Percentiles rank a stretch among this genome's conserved stretches.
Evolutionary conservation across 35 echinoderm and acorn worm species (phyloP).

Genomic region (Anneissia japonica): DNA sequence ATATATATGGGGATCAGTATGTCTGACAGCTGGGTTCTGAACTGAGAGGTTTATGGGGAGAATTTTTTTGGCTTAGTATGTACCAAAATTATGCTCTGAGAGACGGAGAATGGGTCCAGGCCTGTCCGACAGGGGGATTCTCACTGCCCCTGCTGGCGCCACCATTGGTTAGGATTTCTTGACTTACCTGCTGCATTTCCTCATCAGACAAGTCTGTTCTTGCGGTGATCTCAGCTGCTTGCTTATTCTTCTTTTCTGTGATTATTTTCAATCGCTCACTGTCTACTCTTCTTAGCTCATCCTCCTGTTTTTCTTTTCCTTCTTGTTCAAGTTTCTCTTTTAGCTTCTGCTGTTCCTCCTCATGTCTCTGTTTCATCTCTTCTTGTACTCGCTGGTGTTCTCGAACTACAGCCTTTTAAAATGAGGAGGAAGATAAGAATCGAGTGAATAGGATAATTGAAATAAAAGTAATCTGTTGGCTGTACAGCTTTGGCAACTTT

Average conservation of each 20-base stretch:
- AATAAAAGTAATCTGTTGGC: too few species aligned
- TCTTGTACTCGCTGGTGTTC: constrained; percentile 86
- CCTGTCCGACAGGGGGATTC: neutral
- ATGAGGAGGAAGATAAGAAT: too few species aligned
- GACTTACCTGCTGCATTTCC: constrained; percentile 61
- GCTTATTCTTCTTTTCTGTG: constrained; percentile 80
- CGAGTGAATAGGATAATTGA: too few species aligned
- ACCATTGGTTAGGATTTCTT: neutral
- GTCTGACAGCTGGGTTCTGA: neutral
- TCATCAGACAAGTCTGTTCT: constrained; percentile 78
- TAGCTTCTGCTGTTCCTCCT: constrained; percentile 50
- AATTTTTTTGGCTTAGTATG: too few species aligned
- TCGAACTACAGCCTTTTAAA: constrained; percentile 70
- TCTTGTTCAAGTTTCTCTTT: constrained; percentile 44
- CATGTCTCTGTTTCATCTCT: constrained; percentile 60
- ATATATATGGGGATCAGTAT: neutral
- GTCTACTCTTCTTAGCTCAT: constrained; percentile 41
- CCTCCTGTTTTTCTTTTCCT: constrained; percentile 41
- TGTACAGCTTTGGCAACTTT: too few species aligned
- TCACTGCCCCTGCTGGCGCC: neutral
- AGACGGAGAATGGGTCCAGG: too few species aligned
- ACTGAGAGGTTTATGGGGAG: neutral
- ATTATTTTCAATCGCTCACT: constrained; percentile 67
- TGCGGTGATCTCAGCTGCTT: constrained; percentile 75
- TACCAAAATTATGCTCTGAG: too few species aligned